Evolutionary conservation across 2,888 invertebrate species (phyloP).

Genomic region (Nymphalis urticae): DNA sequence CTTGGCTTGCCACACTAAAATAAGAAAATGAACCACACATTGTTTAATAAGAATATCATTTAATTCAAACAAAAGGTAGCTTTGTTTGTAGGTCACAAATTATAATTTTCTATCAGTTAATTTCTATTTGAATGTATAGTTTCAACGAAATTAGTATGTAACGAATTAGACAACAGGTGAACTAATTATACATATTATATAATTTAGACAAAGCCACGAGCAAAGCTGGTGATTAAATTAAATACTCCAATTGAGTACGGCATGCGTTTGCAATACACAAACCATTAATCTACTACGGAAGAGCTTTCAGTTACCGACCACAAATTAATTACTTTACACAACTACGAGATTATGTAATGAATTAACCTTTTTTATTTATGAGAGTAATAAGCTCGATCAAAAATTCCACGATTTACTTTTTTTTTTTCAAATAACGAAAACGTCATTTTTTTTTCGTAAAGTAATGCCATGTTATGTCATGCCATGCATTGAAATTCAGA

Average conservation of each 20-base stretch:
- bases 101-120: neutral
- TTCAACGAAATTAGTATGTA: constrained; percentile 13
- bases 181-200: constrained; percentile 35
- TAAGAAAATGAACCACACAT: too few species aligned
- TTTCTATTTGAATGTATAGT: constrained; percentile 1
- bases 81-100: neutral
- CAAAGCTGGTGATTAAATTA: constrained; percentile 45
- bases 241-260: constrained; percentile 45
- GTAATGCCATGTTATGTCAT: neutral
- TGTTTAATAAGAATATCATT: too few species aligned
- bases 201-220: constrained; percentile 42
- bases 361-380: constrained; percentile 31
- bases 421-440: neutral
- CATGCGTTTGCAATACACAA: constrained; percentile 58
- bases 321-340: constrained; percentile 68
- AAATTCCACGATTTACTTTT: neutral
- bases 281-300: constrained; percentile 65
- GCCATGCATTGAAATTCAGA: too few species aligned
- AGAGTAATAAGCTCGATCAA: constrained; percentile 5
- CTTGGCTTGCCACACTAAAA: too few species aligned
- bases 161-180: constrained; percentile 26
- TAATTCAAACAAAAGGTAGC: neutral
- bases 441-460: neutral
- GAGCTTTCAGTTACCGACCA: constrained; percentile 66
- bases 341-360: constrained; percentile 46